Evolutionary conservation across 1,140 invertebrate species (phyloP).

Genomic region (Leptinotarsa defecta): DNA sequence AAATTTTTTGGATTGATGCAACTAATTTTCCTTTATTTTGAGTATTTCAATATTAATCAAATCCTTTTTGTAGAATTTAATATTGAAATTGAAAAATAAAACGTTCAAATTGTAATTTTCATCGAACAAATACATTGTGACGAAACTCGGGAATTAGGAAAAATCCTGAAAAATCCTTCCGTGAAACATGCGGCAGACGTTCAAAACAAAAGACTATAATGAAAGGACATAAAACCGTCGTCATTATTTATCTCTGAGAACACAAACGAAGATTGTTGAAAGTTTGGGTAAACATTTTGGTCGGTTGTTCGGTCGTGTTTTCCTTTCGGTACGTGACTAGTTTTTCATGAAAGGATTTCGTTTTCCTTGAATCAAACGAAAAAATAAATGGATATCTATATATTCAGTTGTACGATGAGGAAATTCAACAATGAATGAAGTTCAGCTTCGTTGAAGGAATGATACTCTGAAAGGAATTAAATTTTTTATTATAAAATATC

Average conservation of each 20-base stretch:
- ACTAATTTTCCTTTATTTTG: too few species aligned
- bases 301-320: background rate
- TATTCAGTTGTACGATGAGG: too few species aligned
- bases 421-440: too few species aligned
- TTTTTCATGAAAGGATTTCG: background rate
- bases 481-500: too few species aligned
- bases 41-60: too few species aligned
- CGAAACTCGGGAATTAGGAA: slow-evolving; percentile 1
- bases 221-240: slow-evolving; percentile 27
- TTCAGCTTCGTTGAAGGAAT: too few species aligned
- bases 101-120: too few species aligned
- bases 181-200: slow-evolving; percentile 20
- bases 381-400: too few species aligned
- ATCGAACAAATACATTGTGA: background rate
- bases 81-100: too few species aligned
- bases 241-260: slow-evolving; percentile 27
- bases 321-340: background rate
- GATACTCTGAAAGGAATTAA: too few species aligned
- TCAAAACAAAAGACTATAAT: slow-evolving; percentile 31
- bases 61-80: too few species aligned
- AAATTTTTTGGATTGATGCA: too few species aligned
- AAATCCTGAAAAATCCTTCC: slow-evolving; percentile 22
- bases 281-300: slow-evolving; percentile 22
- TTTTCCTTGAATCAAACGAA: background rate
- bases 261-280: slow-evolving; percentile 21